These are phyloP conservation scores for Electrophaes corylata DNA, from an alignment of 2,888 invertebrate genomes.

Conservation along the genomic window DNA sequence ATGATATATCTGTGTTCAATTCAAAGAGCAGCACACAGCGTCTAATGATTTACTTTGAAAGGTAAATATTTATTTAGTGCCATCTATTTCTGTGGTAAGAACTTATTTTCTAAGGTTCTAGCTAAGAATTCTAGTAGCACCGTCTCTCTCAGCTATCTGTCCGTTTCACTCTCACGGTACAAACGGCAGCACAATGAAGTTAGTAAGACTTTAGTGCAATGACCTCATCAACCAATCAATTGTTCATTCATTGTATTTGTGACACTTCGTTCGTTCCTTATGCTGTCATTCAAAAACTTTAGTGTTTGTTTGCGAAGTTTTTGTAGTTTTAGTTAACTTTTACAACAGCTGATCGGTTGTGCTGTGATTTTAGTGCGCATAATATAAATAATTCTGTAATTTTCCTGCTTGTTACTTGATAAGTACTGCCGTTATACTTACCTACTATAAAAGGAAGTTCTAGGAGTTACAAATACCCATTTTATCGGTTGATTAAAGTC, in stretches of 20 bases:
- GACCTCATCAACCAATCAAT: conserved; percentile 2
- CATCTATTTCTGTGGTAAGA: conserved; percentile 17
- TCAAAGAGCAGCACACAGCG: not conserved
- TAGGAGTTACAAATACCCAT: not conserved
- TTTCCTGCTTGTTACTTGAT: not conserved
- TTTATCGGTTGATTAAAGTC: conserved; percentile 8
- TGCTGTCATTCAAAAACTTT: not conserved
- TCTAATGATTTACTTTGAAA: not conserved
- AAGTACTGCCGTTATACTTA: not conserved
- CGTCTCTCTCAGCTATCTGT: not conserved
- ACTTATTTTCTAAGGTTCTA: no score
- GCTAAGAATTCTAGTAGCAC: not conserved
- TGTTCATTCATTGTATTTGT: conserved; percentile 11
- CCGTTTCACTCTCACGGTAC: no score
- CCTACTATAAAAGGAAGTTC: not conserved
- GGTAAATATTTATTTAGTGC: conserved; percentile 3
- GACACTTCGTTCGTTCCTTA: conserved; percentile 6
- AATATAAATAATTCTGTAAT: not conserved
- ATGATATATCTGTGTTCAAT: no score
- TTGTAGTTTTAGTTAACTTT: not conserved
- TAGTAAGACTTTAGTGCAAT: conserved; percentile 13
- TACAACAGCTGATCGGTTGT: conserved; percentile 43
- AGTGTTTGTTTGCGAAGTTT: not conserved
- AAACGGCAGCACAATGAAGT: not conserved
- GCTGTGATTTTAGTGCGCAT: not conserved